Conservation (phyloP, 2,113 vertebrate species). For the Bolborhynchus lineola region DNA sequence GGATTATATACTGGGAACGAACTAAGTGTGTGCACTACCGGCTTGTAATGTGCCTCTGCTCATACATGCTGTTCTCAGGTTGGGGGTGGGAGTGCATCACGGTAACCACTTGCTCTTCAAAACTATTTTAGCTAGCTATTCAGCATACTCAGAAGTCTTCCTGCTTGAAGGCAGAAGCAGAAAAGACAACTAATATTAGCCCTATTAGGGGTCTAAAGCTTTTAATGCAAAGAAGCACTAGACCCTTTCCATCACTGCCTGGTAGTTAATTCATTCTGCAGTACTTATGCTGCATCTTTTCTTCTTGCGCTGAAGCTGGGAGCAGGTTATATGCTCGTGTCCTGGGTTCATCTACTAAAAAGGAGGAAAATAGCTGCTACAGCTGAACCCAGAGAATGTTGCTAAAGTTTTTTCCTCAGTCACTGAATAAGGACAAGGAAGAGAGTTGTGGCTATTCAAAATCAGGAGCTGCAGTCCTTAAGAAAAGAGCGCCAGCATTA, state of each 20-base stretch:
- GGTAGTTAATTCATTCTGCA: not conserved
- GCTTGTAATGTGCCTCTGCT: not conserved
- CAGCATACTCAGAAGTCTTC: not conserved
- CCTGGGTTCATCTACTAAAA: not conserved
- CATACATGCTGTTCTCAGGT: not conserved
- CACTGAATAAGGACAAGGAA: not conserved
- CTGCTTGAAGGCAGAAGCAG: constrained; percentile 26
- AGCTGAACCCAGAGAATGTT: not conserved
- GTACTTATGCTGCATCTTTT: not conserved
- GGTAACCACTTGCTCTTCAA: not conserved
- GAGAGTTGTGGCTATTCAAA: not conserved
- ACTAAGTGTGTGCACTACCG: not conserved
- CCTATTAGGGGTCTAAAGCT: not conserved
- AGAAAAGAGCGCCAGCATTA: not conserved
- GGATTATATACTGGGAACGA: constrained; percentile 25
- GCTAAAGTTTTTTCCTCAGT: not conserved
- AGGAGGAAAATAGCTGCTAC: not conserved
- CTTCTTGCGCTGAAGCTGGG: not conserved
- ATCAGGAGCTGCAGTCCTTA: not conserved
- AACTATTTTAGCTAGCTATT: not conserved
- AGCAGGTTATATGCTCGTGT: not conserved
- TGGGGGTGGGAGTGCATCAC: constrained; percentile 35
- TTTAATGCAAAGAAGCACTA: not conserved
- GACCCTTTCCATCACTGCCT: constrained; percentile 8
- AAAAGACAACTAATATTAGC: constrained; percentile 22